Evolutionary conservation across 2,113 vertebrate species (phyloP).

Genomic region (Anarrhichthys ocellatus): DNA sequence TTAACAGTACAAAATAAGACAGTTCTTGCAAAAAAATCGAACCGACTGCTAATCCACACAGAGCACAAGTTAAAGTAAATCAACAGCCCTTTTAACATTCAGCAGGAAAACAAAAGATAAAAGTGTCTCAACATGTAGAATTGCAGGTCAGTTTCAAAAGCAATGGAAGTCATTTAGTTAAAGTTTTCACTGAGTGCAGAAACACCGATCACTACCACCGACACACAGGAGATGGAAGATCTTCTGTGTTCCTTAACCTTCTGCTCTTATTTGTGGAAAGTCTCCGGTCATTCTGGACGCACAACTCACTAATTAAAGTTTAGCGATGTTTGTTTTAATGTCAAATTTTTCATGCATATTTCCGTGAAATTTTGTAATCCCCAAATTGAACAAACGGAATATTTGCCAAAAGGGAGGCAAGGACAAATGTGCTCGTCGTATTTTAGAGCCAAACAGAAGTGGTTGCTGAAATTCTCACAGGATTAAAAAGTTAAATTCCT

Average conservation of each 20-base stretch:
- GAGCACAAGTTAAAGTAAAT: slow-evolving; percentile 10
- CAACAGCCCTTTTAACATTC: slow-evolving; percentile 50
- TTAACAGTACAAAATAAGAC: neutral
- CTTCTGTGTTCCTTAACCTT: neutral
- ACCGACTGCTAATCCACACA: slow-evolving; percentile 46
- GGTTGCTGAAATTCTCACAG: neutral
- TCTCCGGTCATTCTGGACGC: neutral
- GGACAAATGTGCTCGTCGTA: neutral
- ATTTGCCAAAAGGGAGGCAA: neutral
- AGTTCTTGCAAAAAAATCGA: neutral
- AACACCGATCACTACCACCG: neutral
- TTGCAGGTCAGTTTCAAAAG: slow-evolving; percentile 53
- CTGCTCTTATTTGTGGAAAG: neutral
- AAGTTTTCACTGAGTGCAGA: slow-evolving; percentile 2
- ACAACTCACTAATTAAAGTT: neutral
- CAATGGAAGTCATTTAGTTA: slow-evolving; percentile 24
- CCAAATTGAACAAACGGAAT: neutral
- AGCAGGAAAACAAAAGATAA: slow-evolving; percentile 25
- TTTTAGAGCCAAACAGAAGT: neutral
- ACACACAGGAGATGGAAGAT: neutral
- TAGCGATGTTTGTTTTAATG: neutral
- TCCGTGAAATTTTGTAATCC: neutral
- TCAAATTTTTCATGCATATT: neutral
- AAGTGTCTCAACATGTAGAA: slow-evolving; percentile 22
- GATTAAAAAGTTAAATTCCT: neutral